Percentiles rank a stretch among this genome's conserved stretches.
phyloP scores from a whole-genome alignment of 1,140 invertebrate genomes.

The Akabosia matsudoensis region DNA sequence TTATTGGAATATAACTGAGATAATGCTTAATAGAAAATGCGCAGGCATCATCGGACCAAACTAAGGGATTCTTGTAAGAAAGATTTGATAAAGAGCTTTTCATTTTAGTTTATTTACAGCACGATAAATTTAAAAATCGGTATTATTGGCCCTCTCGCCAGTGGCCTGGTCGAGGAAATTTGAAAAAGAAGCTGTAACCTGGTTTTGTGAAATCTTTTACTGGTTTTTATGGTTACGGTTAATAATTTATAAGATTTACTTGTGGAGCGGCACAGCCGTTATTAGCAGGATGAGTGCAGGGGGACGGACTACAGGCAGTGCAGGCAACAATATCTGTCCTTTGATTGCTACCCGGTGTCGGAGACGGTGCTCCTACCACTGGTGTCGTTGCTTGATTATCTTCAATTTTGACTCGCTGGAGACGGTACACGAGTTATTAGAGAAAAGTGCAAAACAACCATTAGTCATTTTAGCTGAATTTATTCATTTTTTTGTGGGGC shows the following conservation, averaged over 20 bases:
- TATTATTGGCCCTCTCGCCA: not conserved
- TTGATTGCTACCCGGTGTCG: not conserved
- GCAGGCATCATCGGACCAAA: too few relatives aligned
- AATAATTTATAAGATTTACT: conserved; percentile 5
- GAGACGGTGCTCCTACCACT: conserved; percentile 10
- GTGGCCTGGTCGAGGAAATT: not conserved
- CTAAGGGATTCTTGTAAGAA: too few relatives aligned
- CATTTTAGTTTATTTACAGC: too few relatives aligned
- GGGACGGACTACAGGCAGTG: conserved; percentile 71
- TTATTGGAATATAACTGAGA: too few relatives aligned
- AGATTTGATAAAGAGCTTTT: too few relatives aligned
- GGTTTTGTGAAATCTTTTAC: too few relatives aligned
- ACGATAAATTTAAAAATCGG: not conserved
- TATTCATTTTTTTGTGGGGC: too few relatives aligned
- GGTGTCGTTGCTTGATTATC: conserved; percentile 23
- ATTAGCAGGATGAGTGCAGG: conserved; percentile 78
- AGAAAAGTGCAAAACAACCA: conserved; percentile 1
- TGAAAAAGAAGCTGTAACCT: not conserved
- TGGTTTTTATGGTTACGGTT: not conserved
- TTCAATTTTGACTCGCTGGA: conserved; percentile 21
- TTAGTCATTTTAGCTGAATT: too few relatives aligned
- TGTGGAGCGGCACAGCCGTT: conserved; percentile 68
- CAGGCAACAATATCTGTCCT: conserved; percentile 73
- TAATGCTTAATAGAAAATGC: too few relatives aligned
- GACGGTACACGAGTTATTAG: not conserved